A percentile compares a stretch with the other conserved stretches of the same genome.
Conservation (phyloP, 1,140 invertebrate species). For the Heliconius melpomene region DNA sequence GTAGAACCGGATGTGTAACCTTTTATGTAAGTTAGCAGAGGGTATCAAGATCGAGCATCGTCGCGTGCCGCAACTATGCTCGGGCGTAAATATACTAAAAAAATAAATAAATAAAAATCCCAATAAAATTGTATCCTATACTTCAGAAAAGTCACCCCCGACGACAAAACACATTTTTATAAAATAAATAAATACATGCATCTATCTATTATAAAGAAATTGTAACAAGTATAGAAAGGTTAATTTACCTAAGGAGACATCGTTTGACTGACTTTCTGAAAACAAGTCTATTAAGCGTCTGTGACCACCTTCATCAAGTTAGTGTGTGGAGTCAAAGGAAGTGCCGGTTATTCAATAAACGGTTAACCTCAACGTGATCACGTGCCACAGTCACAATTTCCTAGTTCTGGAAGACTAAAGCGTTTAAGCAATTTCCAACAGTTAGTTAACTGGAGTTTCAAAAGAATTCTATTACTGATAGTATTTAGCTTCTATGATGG, state of each 20-base stretch:
- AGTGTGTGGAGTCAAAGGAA: conserved; percentile 19
- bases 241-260: not conserved
- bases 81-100: too few relatives aligned
- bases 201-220: too few relatives aligned
- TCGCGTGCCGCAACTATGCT: too few relatives aligned
- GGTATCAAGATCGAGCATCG: too few relatives aligned
- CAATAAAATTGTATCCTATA: too few relatives aligned
- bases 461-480: conserved; percentile 4
- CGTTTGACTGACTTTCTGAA: not conserved
- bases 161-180: too few relatives aligned
- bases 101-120: too few relatives aligned
- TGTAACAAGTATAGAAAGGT: not conserved
- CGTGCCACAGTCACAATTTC: conserved; percentile 18
- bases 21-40: not conserved
- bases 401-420: conserved; percentile 4
- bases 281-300: conserved; percentile 5
- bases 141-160: too few relatives aligned
- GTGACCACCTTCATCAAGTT: conserved; percentile 4
- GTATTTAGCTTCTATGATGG: not conserved
- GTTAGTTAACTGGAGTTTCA: conserved; percentile 1
- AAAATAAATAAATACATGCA: too few relatives aligned
- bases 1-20: not conserved
- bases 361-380: conserved; percentile 22
- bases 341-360: conserved; percentile 23
- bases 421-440: conserved; percentile 7